Percentiles rank a stretch among this genome's conserved stretches.
These are phyloP conservation scores for Petrocephalus sullivani DNA, from an alignment of 2,797 vertebrate genomes.

Conservation along the genomic window DNA sequence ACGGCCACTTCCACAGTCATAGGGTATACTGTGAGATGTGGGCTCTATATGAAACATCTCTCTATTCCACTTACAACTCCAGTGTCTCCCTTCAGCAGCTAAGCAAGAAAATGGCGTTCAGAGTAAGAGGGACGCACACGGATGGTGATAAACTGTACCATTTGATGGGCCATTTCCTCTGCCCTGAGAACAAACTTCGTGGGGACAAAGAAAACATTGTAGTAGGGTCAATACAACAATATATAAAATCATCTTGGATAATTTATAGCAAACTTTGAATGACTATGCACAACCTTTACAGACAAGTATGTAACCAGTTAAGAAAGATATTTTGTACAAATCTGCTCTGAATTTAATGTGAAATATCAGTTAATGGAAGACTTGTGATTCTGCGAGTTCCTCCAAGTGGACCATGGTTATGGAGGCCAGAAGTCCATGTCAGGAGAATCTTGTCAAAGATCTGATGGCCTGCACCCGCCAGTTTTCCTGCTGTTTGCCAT, in stretches of 20 bases:
- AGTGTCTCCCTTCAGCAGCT: neutral
- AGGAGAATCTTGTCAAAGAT: neutral
- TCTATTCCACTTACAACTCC: neutral
- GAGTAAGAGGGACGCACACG: neutral
- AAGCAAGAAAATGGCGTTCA: neutral
- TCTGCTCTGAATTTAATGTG: neutral
- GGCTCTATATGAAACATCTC: neutral
- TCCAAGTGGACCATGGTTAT: neutral
- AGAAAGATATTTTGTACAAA: too few species aligned
- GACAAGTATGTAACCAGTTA: too few species aligned
- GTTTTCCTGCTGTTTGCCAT: neutral
- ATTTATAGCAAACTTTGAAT: too few species aligned
- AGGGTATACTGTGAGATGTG: neutral
- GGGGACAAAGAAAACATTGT: neutral
- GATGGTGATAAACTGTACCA: neutral
- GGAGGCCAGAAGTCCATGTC: neutral
- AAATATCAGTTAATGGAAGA: neutral
- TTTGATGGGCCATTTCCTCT: neutral
- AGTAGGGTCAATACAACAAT: neutral
- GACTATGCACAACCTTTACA: too few species aligned
- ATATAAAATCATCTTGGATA: too few species aligned
- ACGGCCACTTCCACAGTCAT: slow-evolving; percentile 7
- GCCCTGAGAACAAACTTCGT: neutral
- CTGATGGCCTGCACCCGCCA: neutral
- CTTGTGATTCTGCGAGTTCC: neutral